Base-by-base conservation (phyloP, 2,113 vertebrate species). In the Hippopotamus amphibius region DNA sequence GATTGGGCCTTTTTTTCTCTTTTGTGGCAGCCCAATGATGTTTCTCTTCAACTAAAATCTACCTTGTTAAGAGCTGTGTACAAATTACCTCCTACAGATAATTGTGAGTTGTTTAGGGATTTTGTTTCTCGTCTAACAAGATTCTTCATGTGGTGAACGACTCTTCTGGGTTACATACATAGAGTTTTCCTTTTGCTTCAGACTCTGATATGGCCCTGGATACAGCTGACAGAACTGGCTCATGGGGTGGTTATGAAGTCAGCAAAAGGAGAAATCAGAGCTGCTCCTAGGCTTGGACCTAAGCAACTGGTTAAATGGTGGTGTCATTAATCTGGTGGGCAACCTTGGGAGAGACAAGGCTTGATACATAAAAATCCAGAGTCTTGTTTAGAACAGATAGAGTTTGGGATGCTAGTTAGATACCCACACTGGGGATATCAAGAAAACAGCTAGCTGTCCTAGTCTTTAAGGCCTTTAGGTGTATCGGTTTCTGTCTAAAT, bases 11-110 rank as follows among this genome's bases (percentile, higher is more conserved):
- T 95, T 71, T 83, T 41, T 57, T 57, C 37, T 59, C 26, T 90
- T 74, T 81, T 63, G 71, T 66, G 82, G 63, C 50, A 88, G 43
- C 3, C 57, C 7, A 83, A 0, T 83, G 61, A 83, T 84, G 30
- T 88, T 92, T 93, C 37, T 93, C 63, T 91, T 93, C 28, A 84
- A 82, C 53, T 68, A 81, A 93, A 95, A 61, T 48, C 13, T 76
- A 85, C 19, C 13, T 53, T 72, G 14, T 59, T 72, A 93, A 84
- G 30, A 90, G 53, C 72, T 15, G 74, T 48, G 50, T 79, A 46
- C 68, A 77, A 68, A 85, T 63, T 59, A 92, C 65, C 4, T 71
- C 33, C 74, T 68, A 43, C 19, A 68, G 30, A 66, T 50, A 48
- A 84, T 30, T 94, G 7, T 37, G 33, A 93, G 37, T 66, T 84